Conservation (phyloP, 2,113 vertebrate genomes). For the Pteruthius melanotis region DNA sequence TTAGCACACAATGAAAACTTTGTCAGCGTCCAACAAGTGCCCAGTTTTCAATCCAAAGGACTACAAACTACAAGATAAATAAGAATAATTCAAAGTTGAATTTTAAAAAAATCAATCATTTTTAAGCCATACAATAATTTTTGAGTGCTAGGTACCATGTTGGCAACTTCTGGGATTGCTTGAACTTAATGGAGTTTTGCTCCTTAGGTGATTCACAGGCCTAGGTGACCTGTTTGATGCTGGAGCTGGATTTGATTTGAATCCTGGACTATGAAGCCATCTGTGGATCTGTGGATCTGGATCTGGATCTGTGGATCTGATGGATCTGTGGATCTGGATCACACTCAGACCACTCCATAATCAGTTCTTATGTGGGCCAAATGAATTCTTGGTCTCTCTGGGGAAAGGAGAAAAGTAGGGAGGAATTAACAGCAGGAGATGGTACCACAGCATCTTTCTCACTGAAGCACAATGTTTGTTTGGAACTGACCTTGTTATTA, state of each 20-base stretch:
- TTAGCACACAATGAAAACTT: background rate
- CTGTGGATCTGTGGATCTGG: background rate
- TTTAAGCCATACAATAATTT: background rate
- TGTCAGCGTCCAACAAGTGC: rapidly evolving
- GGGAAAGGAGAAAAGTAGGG: background rate
- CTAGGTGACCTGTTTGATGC: background rate
- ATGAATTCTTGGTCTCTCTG: background rate
- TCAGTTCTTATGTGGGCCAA: background rate
- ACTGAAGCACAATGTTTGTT: rapidly evolving
- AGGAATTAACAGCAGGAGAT: background rate
- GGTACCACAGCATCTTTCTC: background rate
- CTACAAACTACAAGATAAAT: background rate
- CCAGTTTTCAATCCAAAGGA: background rate
- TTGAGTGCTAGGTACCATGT: background rate
- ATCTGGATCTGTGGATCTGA: background rate
- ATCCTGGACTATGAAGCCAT: background rate
- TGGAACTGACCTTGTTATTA: background rate
- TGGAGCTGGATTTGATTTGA: background rate
- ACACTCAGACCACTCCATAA: rapidly evolving
- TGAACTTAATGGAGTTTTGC: background rate
- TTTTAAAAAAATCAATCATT: rapidly evolving
- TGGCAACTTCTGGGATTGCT: background rate
- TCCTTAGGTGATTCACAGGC: background rate
- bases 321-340: background rate
- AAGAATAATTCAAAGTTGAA: background rate